Percentiles rank a stretch among this genome's conserved stretches.
Conservation (phyloP, 2,113 vertebrate genomes). For the Ameiurus melas region DNA sequence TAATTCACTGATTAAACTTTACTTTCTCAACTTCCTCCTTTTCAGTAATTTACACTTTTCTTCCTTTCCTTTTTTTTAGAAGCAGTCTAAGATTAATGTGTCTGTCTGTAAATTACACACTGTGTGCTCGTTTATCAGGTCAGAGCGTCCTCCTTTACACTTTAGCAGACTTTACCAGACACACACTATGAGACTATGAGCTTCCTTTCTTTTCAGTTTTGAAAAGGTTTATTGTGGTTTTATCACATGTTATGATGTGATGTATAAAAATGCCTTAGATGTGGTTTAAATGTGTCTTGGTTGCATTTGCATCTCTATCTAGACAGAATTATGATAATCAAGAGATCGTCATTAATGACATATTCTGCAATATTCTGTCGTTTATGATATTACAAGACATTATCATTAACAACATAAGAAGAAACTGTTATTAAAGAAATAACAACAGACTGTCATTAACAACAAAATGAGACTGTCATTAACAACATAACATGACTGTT, state of each 20-base stretch:
- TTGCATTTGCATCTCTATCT: not conserved
- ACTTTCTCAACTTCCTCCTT: not conserved
- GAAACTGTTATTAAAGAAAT: not conserved
- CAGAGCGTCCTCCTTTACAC: slow-evolving; percentile 30
- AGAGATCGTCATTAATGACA: too few species aligned
- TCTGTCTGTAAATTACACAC: slow-evolving; percentile 44
- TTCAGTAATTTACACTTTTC: slow-evolving; percentile 27
- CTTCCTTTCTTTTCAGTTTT: slow-evolving; percentile 11
- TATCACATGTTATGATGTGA: not conserved
- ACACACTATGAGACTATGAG: not conserved
- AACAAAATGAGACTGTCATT: not conserved
- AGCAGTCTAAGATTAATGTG: slow-evolving; percentile 40
- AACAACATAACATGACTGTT: not conserved
- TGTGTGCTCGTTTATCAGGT: slow-evolving; percentile 44
- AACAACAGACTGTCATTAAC: not conserved
- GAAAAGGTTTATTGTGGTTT: slow-evolving; percentile 24
- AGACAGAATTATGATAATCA: not conserved
- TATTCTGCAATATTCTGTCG: not conserved
- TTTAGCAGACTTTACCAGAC: slow-evolving; percentile 20
- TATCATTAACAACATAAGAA: not conserved
- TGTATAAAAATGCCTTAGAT: not conserved
- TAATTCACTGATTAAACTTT: slow-evolving; percentile 17
- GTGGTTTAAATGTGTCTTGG: not conserved
- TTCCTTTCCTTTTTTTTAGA: slow-evolving; percentile 6
- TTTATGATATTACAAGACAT: not conserved